Conservation (phyloP, 2,797 vertebrate genomes). For the Phalanger gymnotis region DNA sequence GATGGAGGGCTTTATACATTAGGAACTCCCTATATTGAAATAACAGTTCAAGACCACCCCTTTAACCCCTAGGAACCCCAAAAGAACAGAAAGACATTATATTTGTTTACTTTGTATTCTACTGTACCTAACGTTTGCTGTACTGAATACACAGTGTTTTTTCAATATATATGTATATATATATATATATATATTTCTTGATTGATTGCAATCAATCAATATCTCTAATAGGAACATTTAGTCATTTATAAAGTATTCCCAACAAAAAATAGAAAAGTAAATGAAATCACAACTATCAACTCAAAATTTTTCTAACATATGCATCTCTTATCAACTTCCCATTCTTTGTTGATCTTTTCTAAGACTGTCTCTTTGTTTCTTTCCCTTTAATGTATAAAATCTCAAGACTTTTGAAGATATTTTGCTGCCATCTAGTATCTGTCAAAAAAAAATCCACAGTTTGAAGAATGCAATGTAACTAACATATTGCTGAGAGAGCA, state of each 20-base stretch:
- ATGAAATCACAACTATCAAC: neutral
- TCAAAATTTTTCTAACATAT: neutral
- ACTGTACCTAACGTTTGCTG: neutral
- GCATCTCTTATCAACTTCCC: neutral
- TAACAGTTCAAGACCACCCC: neutral
- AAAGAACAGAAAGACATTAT: neutral
- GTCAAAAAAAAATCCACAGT: constrained; percentile 51
- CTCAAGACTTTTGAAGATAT: constrained; percentile 71
- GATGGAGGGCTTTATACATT: neutral
- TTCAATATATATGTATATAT: neutral
- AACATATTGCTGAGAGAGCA: constrained; percentile 61
- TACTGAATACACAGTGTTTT: neutral
- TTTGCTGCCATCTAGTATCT: constrained; percentile 57
- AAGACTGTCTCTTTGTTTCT: constrained; percentile 76
- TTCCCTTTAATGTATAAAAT: constrained; percentile 80
- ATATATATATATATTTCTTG: neutral
- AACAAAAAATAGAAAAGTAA: neutral
- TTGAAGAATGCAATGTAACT: constrained; percentile 37
- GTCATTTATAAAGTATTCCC: neutral
- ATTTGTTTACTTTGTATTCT: neutral
- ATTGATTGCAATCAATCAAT: neutral
- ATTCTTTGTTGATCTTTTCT: constrained; percentile 72
- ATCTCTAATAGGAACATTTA: neutral
- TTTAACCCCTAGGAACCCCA: neutral
- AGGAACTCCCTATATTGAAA: neutral